Conservation (phyloP, 2,888 invertebrate species). For the Callimorpha dominula region DNA sequence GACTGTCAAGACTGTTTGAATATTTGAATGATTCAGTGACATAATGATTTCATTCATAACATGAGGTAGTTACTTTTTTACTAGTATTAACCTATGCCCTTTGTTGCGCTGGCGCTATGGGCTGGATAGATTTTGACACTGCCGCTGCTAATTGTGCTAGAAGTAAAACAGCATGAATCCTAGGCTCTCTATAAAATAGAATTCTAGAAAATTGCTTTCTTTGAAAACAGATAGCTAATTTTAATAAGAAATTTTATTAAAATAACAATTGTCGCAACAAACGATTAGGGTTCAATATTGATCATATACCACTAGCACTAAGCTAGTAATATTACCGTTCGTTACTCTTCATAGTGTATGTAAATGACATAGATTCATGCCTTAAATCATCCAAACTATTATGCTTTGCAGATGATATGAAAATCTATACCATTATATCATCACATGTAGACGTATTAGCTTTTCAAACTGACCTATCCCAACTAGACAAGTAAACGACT, state of each 20-base stretch:
- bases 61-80: conserved; percentile 3
- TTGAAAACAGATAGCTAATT: background rate
- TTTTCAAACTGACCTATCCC: too few species aligned
- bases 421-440: too few species aligned
- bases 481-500: too few species aligned
- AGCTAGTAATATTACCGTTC: background rate
- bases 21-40: conserved; percentile 60
- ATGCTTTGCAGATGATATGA: too few species aligned
- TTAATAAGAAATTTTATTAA: background rate
- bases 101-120: background rate
- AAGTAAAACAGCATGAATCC: background rate
- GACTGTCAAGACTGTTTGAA: conserved; percentile 55
- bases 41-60: conserved; percentile 60
- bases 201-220: background rate
- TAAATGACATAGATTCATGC: too few species aligned
- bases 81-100: background rate
- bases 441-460: too few species aligned
- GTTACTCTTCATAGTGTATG: too few species aligned
- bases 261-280: background rate
- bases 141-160: background rate
- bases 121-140: background rate
- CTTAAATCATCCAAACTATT: too few species aligned
- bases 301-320: background rate
- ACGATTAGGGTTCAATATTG: background rate
- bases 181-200: background rate